Conservation (phyloP, 2,797 vertebrate species). For the Falco columbarius region DNA sequence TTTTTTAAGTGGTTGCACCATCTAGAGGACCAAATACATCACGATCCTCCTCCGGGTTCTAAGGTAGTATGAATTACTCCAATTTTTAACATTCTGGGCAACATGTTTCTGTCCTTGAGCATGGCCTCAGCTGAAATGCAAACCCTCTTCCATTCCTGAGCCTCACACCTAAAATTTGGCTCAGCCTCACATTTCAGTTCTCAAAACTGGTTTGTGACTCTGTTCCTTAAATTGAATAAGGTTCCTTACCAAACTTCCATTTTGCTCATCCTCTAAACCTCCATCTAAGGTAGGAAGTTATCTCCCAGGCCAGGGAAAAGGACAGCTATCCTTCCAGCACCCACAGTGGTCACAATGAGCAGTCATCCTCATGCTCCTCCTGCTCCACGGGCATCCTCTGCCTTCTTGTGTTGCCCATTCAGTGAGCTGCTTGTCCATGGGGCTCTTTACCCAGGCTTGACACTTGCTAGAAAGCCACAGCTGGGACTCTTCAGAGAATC, state of each 20-base stretch:
- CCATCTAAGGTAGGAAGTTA: background rate
- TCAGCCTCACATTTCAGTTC: background rate
- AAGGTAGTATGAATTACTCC: background rate
- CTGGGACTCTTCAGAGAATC: background rate
- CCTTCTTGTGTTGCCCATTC: background rate
- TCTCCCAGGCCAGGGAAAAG: background rate
- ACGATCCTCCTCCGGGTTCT: background rate
- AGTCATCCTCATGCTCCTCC: background rate
- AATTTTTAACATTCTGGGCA: background rate
- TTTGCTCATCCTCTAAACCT: background rate
- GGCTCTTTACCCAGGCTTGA: background rate
- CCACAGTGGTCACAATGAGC: accelerated
- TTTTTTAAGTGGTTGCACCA: background rate
- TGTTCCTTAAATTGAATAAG: background rate
- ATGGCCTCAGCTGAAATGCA: background rate
- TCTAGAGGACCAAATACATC: background rate
- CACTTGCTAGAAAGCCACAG: background rate
- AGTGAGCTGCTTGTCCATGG: accelerated
- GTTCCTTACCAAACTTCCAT: background rate
- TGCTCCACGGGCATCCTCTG: background rate
- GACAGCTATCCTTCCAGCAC: background rate
- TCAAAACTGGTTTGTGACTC: background rate
- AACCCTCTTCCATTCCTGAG: background rate
- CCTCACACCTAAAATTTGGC: background rate
- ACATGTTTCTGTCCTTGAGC: background rate